Conservation (phyloP, 2,888 invertebrate genomes). For the Tinea pellionella region DNA sequence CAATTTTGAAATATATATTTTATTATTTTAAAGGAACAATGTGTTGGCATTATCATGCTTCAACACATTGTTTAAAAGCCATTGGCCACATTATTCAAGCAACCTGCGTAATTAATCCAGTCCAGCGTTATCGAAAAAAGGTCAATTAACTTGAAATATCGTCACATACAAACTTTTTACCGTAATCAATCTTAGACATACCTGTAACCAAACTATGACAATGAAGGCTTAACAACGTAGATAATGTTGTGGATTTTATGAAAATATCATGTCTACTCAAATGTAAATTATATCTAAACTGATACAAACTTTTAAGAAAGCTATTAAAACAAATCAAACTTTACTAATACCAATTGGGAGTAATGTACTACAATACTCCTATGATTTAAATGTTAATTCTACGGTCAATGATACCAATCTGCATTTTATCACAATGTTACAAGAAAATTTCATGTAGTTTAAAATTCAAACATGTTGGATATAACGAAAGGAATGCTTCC, state of each 20-base stretch:
- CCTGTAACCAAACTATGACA: no score
- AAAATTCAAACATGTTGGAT: no score
- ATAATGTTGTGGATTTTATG: no score
- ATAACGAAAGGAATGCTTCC: no score
- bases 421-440: no score
- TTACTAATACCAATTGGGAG: not conserved
- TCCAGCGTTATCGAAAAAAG: not conserved
- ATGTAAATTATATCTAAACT: not conserved
- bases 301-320: not conserved
- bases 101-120: not conserved
- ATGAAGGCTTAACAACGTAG: no score
- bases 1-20: no score
- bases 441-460: no score
- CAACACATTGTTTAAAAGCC: not conserved
- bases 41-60: not conserved
- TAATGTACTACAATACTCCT: not conserved
- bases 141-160: not conserved
- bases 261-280: no score
- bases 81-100: not conserved
- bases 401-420: not conserved
- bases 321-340: not conserved
- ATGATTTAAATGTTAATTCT: not conserved
- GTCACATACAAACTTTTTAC: no score
- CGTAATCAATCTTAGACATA: no score
- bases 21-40: not conserved